Evolutionary conservation across 2,888 invertebrate species (phyloP), one percentile per base, ranked within the genome.

Genomic region (Nomada lathburiana): DNA sequence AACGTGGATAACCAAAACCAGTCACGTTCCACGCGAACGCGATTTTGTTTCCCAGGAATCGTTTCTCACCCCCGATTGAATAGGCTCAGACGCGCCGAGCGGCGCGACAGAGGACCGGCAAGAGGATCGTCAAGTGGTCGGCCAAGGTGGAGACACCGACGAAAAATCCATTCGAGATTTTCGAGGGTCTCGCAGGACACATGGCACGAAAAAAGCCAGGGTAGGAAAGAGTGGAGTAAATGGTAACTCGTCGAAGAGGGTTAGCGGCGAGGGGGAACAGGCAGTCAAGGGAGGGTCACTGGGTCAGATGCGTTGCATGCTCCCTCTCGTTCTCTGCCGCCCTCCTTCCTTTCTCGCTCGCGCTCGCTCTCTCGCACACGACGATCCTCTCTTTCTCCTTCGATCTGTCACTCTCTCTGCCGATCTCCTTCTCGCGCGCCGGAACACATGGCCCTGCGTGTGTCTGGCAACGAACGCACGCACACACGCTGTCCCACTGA

Each of bases 251-350:
- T 67, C 68, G 80, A 76, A 64, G 86, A 71, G 72, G 71, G 64
- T 47, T 59, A 57, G 76, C 55, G 47, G 65, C 63, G 65, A 76
- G 26, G 60, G 71, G 76, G 78, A 63, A 82, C 86, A 82, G 84
- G 84, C 65, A 80, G 87, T 79, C 82, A 68, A 85, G 87, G 89
- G 89, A 91, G 92, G 92, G 92, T 93, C 92, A 93, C 92, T 93
- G 90, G 93, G 93, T 93, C 93, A 93, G 89, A 93, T 89, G 90
- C 91, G 90, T 90, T 89, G 89, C 89, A 86, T 81, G 89, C 88
- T 90, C 86, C 81, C 84, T 81, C 80, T 78, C 81, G 81, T 64
- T 74, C 82, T 78, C 76, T 53, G 63, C 59, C 80, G 79, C 84
- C 82, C 80, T 85, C 70, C 82, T 76, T 77, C 79, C 70, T 76